Base-by-base conservation (phyloP, 2,113 vertebrate genomes). In the Silurus asotus region DNA sequence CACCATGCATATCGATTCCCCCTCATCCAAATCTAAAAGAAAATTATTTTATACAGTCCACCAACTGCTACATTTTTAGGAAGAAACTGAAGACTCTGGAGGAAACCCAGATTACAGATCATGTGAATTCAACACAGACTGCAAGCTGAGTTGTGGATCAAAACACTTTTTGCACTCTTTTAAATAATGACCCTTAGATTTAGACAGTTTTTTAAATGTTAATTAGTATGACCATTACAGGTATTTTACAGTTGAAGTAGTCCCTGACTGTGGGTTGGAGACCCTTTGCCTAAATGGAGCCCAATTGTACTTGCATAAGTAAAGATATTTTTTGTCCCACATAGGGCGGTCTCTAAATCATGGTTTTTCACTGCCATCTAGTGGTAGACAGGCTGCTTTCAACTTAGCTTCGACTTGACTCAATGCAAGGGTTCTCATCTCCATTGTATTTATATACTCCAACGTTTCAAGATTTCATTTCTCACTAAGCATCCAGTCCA, bases 311-410 rank as follows among this genome's bases (percentile, higher is more conserved):
- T 49, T 59, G n/a, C 55, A 74, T 48, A n/a, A 56, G 45, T 37
- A 19, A 48, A 14, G 11, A 53, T 67, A n/a, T 6, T 20, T 19
- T 17, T 6, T 0, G 8, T 8, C 2, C 25, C 9, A 4, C 48
- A 17, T 13, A 11, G 2, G 25, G n/a, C 64, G 14, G 72, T 15
- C 72, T 78, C 17, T 67, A 23, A 72, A 86, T n/a, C 45, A 23
- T 84, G 76, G 67, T 45, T 81, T n/a, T 53, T 76, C 5, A 77
- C 49, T 84, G 88, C 78, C 88, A 87, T 89, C 88, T 89, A 87
- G 88, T 13, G 88, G 81, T 45, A 55, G 3, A 55, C 51, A 64
- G 28, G 56, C 9, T 53, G 9, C 10, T 51, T 58, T 11, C 56
- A 11, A 58, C 11, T 58, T 9, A 48, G 37, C 10, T 55, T 76